Conservation (phyloP, 2,888 invertebrate species). For the Lamellibrachia columna region DNA sequence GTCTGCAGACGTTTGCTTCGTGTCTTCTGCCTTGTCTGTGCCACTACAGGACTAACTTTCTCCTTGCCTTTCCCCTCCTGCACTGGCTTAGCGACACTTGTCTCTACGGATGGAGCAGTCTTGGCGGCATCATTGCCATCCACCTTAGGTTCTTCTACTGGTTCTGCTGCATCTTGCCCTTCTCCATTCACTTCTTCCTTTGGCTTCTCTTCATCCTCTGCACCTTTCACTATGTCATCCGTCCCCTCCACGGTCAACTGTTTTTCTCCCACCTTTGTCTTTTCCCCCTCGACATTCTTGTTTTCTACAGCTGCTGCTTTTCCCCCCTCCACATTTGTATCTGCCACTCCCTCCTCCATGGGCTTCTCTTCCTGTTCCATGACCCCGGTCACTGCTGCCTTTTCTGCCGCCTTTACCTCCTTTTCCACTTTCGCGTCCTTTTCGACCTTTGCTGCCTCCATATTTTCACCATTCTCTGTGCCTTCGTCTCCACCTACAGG, state of each 20-base stretch:
- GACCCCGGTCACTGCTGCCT: neutral
- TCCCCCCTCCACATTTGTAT: neutral
- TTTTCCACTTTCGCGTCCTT: neutral
- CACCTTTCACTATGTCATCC: neutral
- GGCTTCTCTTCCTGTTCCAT: neutral
- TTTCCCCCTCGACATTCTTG: neutral
- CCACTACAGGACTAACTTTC: too few relatives aligned
- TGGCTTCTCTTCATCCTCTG: neutral
- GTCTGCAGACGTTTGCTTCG: neutral
- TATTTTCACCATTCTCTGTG: neutral
- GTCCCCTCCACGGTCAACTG: neutral
- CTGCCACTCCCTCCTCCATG: neutral
- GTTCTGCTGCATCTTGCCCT: neutral
- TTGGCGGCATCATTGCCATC: neutral
- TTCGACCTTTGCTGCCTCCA: neutral
- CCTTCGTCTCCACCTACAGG: neutral
- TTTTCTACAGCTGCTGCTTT: neutral
- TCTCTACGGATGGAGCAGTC: neutral
- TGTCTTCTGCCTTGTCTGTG: neutral
- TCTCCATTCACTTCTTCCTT: neutral
- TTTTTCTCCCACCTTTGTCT: neutral
- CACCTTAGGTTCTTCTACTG: neutral
- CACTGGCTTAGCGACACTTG: neutral
- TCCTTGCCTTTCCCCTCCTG: neutral
- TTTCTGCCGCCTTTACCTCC: neutral